Evolutionary conservation across 1,140 invertebrate species (phyloP).

Genomic region (Myzus persicae): DNA sequence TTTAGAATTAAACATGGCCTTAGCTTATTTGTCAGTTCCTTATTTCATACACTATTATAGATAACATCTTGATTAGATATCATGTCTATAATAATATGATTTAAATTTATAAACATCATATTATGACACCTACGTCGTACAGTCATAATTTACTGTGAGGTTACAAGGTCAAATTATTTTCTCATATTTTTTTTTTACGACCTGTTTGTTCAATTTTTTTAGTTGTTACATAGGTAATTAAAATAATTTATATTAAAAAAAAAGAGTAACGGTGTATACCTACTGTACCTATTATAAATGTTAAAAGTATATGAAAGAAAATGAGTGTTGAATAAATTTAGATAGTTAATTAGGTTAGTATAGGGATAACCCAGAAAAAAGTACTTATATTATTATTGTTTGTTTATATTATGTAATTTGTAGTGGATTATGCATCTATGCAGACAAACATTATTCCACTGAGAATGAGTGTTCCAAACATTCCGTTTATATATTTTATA

Average conservation of each 20-base stretch:
- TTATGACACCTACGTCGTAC: neutral
- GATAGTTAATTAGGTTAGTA: neutral
- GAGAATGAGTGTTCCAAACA: neutral
- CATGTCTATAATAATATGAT: too few relatives aligned
- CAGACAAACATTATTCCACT: neutral
- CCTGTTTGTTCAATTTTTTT: neutral
- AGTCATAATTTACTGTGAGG: neutral
- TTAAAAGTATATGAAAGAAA: neutral
- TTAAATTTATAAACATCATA: neutral
- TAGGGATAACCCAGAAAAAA: neutral
- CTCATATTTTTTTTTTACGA: neutral
- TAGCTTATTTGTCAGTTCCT: neutral
- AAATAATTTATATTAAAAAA: neutral
- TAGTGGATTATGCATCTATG: neutral
- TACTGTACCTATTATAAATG: too few relatives aligned
- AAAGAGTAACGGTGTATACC: neutral
- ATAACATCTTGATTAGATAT: neutral
- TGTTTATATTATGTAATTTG: neutral
- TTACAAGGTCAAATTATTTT: conserved; percentile 1
- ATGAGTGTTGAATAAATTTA: neutral
- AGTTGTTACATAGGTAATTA: neutral
- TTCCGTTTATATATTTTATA: neutral
- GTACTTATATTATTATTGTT: neutral
- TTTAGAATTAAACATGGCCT: neutral
- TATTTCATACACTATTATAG: neutral